These are phyloP conservation scores for Eumacrocentrus americanus DNA, from an alignment of 2,888 invertebrate genomes.

Conservation along the genomic window DNA sequence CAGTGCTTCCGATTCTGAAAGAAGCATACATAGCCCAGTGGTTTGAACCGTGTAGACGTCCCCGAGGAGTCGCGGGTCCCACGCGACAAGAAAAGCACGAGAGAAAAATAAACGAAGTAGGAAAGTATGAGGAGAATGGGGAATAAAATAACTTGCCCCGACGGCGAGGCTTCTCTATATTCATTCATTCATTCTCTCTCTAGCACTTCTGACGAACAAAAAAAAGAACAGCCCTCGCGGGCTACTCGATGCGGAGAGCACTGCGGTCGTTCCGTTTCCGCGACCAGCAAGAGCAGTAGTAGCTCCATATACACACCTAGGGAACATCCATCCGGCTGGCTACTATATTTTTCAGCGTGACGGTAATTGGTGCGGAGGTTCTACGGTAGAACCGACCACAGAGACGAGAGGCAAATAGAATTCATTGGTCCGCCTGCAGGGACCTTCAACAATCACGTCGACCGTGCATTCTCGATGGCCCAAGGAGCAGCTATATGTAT, in stretches of 20 bases:
- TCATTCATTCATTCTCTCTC: neutral
- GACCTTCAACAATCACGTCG: slow-evolving; percentile 19
- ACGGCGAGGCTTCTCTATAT: neutral
- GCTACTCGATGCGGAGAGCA: slow-evolving; percentile 2
- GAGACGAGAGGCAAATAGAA: slow-evolving; percentile 24
- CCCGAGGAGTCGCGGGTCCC: slow-evolving; percentile 32
- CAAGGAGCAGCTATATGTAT: too few relatives aligned
- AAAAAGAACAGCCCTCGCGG: neutral
- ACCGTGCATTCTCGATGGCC: slow-evolving; percentile 17
- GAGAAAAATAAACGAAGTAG: slow-evolving; percentile 26
- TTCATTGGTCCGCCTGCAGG: slow-evolving; percentile 15
- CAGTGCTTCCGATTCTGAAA: slow-evolving; percentile 35
- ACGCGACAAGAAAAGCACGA: slow-evolving; percentile 30
- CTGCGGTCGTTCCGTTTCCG: neutral
- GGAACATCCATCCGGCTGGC: slow-evolving; percentile 25
- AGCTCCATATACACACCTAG: neutral
- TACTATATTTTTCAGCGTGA: slow-evolving; percentile 35
- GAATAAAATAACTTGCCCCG: neutral
- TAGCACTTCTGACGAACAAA: neutral
- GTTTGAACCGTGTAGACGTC: neutral
- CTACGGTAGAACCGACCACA: slow-evolving; percentile 19
- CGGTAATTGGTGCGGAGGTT: slow-evolving; percentile 35
- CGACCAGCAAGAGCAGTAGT: neutral
- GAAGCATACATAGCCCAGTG: neutral
- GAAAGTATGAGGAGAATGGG: slow-evolving; percentile 24